These are phyloP conservation scores for Anoplophora glabripennis DNA, from an alignment of 1,140 invertebrate genomes.

Conservation along the genomic window DNA sequence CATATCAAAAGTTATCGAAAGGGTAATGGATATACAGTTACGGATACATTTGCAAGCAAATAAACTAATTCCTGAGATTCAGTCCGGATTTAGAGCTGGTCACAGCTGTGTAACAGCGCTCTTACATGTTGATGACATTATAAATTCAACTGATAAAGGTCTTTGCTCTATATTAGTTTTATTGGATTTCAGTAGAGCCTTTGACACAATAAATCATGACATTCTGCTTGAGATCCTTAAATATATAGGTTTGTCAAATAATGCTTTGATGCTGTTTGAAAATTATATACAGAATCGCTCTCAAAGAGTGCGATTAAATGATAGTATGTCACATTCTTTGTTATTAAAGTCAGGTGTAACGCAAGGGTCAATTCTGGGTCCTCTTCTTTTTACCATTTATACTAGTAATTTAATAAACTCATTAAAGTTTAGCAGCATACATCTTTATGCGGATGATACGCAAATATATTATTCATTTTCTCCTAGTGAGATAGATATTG, in stretches of 20 bases:
- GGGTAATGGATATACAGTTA: neutral
- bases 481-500: neutral
- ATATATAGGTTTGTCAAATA: neutral
- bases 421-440: neutral
- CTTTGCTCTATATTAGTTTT: neutral
- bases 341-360: neutral
- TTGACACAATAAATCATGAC: no score
- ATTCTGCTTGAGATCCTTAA: no score
- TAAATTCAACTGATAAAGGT: no score
- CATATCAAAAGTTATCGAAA: neutral
- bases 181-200: neutral
- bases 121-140: neutral
- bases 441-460: neutral
- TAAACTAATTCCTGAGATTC: neutral
- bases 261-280: neutral
- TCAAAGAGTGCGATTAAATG: neutral
- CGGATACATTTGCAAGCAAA: neutral
- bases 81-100: neutral
- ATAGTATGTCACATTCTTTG: neutral
- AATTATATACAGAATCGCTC: neutral
- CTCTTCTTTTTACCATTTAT: neutral
- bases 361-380: neutral
- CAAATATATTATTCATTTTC: slow-evolving; percentile 3
- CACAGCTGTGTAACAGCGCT: neutral
- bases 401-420: neutral